These are phyloP conservation scores for Siphlonurus alternatus DNA, from an alignment of 2,888 invertebrate species.

Conservation along the genomic window DNA sequence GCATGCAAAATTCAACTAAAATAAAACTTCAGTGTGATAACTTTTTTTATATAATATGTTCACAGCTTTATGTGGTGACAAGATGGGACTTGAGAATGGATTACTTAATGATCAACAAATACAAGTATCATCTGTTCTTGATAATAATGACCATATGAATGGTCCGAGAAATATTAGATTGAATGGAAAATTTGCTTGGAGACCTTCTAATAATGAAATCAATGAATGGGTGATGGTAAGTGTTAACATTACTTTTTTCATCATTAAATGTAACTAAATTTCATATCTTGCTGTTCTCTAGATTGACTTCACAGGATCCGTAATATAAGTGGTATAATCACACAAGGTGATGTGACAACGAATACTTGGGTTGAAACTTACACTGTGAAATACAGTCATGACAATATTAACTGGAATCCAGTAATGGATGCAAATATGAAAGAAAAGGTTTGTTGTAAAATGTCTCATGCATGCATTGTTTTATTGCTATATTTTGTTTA, in stretches of 20 bases:
- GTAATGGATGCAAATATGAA: constrained; percentile 36
- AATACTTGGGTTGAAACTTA: constrained; percentile 52
- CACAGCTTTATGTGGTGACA: constrained; percentile 42
- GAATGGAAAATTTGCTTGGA: constrained; percentile 38
- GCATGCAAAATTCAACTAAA: too few species aligned
- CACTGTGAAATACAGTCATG: constrained; percentile 53
- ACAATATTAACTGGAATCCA: constrained; percentile 52
- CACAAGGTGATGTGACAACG: constrained; percentile 39
- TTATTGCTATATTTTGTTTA: neutral
- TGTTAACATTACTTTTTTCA: neutral
- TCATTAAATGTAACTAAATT: too few species aligned
- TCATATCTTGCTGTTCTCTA: too few species aligned
- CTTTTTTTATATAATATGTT: too few species aligned
- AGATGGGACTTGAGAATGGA: constrained; percentile 52
- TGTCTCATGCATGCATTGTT: neutral
- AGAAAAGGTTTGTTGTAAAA: constrained; percentile 26
- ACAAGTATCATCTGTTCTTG: constrained; percentile 40
- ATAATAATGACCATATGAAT: constrained; percentile 16
- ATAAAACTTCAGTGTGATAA: too few species aligned
- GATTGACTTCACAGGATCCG: constrained; percentile 64
- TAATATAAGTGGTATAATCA: constrained; percentile 60
- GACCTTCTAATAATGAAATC: constrained; percentile 44
- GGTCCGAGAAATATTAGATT: constrained; percentile 29
- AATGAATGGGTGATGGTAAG: constrained; percentile 50
- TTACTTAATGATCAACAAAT: constrained; percentile 45